These are phyloP conservation scores for Phoenicopterus ruber DNA, from an alignment of 2,113 vertebrate species.

Conservation along the genomic window DNA sequence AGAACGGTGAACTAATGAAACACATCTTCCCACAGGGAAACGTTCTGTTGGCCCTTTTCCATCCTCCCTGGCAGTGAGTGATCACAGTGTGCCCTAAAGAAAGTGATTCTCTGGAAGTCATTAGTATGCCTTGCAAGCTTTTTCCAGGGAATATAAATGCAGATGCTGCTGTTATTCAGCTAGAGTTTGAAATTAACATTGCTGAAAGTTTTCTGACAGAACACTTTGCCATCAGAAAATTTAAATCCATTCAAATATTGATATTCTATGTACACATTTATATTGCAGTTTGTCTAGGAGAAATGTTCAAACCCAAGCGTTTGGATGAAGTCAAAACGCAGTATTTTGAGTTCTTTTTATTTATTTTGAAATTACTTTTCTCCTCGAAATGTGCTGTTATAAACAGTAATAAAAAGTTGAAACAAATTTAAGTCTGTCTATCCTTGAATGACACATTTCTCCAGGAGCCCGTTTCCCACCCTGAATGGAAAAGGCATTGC, in stretches of 20 bases:
- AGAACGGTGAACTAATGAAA: background rate
- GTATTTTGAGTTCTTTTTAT: background rate
- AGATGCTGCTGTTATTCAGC: conserved; percentile 53
- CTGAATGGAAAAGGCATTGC: background rate
- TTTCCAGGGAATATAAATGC: conserved; percentile 30
- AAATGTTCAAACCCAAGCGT: background rate
- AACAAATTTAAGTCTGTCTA: background rate
- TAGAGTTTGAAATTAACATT: conserved; percentile 40
- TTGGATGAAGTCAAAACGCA: background rate
- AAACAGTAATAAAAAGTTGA: conserved; percentile 15
- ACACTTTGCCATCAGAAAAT: conserved; percentile 5
- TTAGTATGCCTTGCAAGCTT: conserved; percentile 31
- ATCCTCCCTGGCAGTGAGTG: background rate
- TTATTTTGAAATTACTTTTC: conserved; percentile 1
- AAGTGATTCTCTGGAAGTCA: background rate
- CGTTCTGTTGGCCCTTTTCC: conserved; percentile 1
- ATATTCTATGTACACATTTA: background rate
- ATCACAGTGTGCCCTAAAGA: background rate
- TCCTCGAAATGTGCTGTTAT: background rate
- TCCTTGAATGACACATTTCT: background rate
- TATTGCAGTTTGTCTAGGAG: background rate
- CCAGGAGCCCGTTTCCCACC: background rate
- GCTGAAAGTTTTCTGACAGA: conserved; percentile 37
- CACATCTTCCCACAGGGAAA: background rate
- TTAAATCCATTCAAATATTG: conserved; percentile 31